phyloP scores from a whole-genome alignment of 2,888 invertebrate species.

The Torymus aiolomorphi region DNA sequence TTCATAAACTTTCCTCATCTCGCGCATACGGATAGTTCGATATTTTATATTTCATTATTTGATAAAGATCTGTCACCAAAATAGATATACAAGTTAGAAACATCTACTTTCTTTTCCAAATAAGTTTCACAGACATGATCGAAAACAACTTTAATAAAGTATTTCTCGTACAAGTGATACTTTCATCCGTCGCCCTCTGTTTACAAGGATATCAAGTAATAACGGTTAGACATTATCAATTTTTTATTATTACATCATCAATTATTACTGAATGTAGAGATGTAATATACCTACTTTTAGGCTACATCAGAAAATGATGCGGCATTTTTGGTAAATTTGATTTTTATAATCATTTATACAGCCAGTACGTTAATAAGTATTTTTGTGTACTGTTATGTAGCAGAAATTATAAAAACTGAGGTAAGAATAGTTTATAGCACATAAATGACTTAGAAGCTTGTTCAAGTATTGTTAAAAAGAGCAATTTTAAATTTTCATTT shows the following conservation, averaged over 20 bases:
- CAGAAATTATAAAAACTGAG: too few species aligned
- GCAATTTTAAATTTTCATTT: too few species aligned
- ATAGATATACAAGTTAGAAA: too few species aligned
- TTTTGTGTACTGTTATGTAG: neutral
- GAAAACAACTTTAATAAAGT: constrained; percentile 26
- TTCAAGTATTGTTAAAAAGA: too few species aligned
- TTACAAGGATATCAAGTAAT: constrained; percentile 20
- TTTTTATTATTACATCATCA: neutral
- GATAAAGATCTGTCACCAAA: too few species aligned
- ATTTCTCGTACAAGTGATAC: constrained; percentile 7
- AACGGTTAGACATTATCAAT: neutral
- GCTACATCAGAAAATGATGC: neutral
- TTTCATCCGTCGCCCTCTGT: constrained; percentile 5
- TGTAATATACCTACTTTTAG: neutral
- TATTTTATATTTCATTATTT: too few species aligned
- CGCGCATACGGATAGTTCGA: too few species aligned
- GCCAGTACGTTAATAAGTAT: neutral
- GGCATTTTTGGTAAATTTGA: neutral
- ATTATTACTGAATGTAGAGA: neutral
- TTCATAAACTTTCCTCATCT: too few species aligned
- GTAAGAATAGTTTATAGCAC: too few species aligned
- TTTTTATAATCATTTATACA: neutral
- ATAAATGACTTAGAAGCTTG: too few species aligned
- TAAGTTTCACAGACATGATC: constrained; percentile 21
- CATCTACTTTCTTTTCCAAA: too few species aligned